Evolutionary conservation across 2,797 vertebrate species (phyloP), one percentile per base, ranked within the genome.

Genomic region (Lepilemur ruficaudatus): DNA sequence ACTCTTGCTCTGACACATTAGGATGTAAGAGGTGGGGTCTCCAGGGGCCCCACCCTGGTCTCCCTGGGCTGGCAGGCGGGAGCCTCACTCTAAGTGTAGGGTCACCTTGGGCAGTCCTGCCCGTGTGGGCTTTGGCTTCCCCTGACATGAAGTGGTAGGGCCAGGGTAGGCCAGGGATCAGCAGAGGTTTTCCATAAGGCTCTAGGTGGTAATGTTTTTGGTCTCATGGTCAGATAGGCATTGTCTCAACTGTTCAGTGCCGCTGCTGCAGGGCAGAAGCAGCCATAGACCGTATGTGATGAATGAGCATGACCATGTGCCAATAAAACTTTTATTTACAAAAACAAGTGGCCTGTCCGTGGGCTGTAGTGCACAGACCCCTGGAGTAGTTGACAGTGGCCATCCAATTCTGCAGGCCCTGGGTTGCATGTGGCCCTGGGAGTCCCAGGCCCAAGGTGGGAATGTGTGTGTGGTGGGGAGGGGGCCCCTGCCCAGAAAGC

Each of bases 81-180:
- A 78, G n/a, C 22, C 13, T 78, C 75, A 30, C 28, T 69, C 32
- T 23, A 1, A 22, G 2, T 9, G 7, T 22, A 25, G 78, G 7
- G n/a, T n/a, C 46, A n/a, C 35, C 69, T n/a, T 32, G 69, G 30
- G 17, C 23, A 32, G n/a, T 22, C 38, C 2, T 8, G 30, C 25
- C 32, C 4, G 5, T 25, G 7, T 32, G 8, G 10, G 28, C 52
- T 52, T 22, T 59, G 52, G 25, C 28, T 67, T n/a, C 11, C 50
- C 28, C 25, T 43, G 32, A 30, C 46, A 13, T 2, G 1, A 28
- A 80, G n/a, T 8, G 17, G 17, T 10, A 32, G 4, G 73, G 17
- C 7, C 32, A 6, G 41, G 35, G 9, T 5, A 0, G 14, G 4
- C 14, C 25, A 0, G 15, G 14, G 13, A 2, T 7, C 9, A 6